phyloP scores from a whole-genome alignment of 2,888 invertebrate genomes.

The Acanthosepion pharaonis region DNA sequence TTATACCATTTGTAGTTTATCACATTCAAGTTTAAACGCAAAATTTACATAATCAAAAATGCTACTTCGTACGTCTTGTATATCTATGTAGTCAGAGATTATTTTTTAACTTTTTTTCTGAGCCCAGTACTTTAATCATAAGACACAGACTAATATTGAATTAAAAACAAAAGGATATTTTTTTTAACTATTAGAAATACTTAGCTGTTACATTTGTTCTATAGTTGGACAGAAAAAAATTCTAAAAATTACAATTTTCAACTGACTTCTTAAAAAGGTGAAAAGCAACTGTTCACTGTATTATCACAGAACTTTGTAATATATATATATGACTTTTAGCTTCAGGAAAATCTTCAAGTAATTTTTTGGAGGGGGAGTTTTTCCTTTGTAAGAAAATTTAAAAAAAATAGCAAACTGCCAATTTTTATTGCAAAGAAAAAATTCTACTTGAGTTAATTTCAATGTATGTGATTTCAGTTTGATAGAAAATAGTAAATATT shows the following conservation, averaged over 20 bases:
- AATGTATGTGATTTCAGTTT: background rate
- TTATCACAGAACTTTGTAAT: background rate
- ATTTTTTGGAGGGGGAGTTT: background rate
- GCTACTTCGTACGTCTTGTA: too few species aligned
- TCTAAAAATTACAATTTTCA: background rate
- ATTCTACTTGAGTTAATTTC: background rate
- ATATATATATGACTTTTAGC: background rate
- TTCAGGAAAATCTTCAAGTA: background rate
- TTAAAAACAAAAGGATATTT: too few species aligned
- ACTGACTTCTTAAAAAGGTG: background rate
- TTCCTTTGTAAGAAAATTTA: background rate
- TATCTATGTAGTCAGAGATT: too few species aligned
- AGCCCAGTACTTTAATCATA: too few species aligned
- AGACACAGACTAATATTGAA: too few species aligned
- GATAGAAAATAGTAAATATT: background rate
- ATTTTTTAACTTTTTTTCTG: too few species aligned
- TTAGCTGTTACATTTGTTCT: too few species aligned
- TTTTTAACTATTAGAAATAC: too few species aligned
- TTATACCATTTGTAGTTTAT: too few species aligned
- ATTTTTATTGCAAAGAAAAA: background rate
- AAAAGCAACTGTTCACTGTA: background rate
- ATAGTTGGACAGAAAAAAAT: too few species aligned
- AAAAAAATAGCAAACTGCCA: background rate
- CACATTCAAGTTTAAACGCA: too few species aligned
- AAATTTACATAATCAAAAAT: too few species aligned